phyloP scores from a whole-genome alignment of 2,113 vertebrate species.

The Lota lota region DNA sequence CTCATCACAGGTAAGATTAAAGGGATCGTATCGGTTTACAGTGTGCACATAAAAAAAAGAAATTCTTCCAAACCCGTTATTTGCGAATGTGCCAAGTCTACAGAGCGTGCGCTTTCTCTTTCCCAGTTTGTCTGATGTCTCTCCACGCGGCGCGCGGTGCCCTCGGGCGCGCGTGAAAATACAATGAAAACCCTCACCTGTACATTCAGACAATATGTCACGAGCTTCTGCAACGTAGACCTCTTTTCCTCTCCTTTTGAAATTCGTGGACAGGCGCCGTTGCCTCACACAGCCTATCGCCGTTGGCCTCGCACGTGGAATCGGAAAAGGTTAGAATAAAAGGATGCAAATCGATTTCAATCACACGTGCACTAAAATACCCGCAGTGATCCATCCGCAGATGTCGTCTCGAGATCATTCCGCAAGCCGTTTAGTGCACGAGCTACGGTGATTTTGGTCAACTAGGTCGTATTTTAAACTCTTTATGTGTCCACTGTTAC shows the following conservation, averaged over 20 bases:
- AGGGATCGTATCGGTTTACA: conserved; percentile 31
- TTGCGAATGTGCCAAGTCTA: conserved; percentile 5
- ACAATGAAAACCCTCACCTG: conserved; percentile 1
- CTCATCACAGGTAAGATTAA: conserved; percentile 76
- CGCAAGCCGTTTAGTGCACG: too few relatives aligned
- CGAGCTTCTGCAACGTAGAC: too few relatives aligned
- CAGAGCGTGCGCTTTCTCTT: background rate
- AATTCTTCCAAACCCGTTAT: conserved; percentile 26
- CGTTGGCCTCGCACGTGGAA: conserved; percentile 25
- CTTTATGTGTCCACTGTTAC: too few relatives aligned
- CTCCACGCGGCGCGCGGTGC: background rate
- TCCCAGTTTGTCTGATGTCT: background rate
- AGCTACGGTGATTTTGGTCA: too few relatives aligned
- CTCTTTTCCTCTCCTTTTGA: conserved; percentile 1
- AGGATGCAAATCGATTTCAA: conserved; percentile 1
- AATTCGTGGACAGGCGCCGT: conserved; percentile 28
- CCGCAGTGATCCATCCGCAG: too few relatives aligned
- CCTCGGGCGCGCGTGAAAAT: background rate
- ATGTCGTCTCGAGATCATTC: too few relatives aligned
- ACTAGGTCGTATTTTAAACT: too few relatives aligned
- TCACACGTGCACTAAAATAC: too few relatives aligned
- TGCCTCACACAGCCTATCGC: conserved; percentile 32
- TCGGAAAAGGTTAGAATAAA: conserved; percentile 2
- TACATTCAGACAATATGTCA: background rate
- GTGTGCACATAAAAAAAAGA: conserved; percentile 51